phyloP scores from a whole-genome alignment of 2,797 vertebrate genomes.

The Netta rufina region DNA sequence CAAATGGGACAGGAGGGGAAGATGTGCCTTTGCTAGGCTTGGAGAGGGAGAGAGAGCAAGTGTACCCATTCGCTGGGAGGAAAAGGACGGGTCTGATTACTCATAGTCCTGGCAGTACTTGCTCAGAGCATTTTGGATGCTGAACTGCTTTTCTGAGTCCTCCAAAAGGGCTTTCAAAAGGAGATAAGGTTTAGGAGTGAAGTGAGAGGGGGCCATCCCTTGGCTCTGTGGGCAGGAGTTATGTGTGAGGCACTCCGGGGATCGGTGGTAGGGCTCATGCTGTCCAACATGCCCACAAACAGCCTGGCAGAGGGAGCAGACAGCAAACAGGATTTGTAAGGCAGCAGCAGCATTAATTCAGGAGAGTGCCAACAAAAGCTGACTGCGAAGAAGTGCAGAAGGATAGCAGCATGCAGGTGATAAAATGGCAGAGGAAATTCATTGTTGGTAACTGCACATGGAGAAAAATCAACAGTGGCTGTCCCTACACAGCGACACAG shows the following conservation, averaged over 20 bases:
- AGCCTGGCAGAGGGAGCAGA: background rate
- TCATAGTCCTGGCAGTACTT: background rate
- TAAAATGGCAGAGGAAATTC: background rate
- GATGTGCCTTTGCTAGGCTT: background rate
- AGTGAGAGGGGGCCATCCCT: background rate
- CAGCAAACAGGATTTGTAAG: background rate
- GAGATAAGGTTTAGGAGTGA: background rate
- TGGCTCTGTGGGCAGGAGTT: background rate
- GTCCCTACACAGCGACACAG: accelerated
- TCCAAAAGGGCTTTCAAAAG: background rate
- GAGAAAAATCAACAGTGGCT: background rate
- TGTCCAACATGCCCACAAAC: background rate
- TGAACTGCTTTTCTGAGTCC: background rate
- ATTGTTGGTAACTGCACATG: accelerated
- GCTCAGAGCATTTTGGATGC: background rate
- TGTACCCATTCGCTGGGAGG: accelerated
- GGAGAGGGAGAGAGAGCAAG: background rate
- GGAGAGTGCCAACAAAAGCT: background rate
- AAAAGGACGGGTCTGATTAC: background rate
- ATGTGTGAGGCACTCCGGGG: background rate
- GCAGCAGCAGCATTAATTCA: background rate
- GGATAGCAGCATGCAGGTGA: accelerated
- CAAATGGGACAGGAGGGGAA: background rate
- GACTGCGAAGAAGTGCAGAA: background rate
- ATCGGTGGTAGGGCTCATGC: background rate